These are phyloP conservation scores for Zaprionus davidi DNA, from an alignment of 1,140 invertebrate genomes.

Conservation along the genomic window DNA sequence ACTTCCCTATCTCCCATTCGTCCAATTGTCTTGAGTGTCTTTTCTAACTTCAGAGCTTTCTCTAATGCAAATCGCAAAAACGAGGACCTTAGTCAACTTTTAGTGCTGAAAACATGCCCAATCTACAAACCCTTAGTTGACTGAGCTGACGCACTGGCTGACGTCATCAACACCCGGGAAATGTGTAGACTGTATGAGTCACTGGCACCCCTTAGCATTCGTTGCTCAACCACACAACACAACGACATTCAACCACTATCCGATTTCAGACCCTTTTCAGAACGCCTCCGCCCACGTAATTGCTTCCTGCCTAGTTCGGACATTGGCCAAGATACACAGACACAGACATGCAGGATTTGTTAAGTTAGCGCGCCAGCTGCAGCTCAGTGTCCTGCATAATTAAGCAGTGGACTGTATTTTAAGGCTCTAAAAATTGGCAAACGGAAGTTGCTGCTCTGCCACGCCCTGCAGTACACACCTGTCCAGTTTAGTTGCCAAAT, in stretches of 20 bases:
- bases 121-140: not conserved
- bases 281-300: constrained; percentile 69
- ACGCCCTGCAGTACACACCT: constrained; percentile 66
- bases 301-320: constrained; percentile 77
- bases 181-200: constrained; percentile 61
- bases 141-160: constrained; percentile 38
- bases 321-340: constrained; percentile 42
- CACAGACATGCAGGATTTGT: constrained; percentile 7
- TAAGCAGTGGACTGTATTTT: constrained; percentile 69
- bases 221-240: constrained; percentile 12
- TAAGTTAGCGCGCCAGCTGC: not conserved
- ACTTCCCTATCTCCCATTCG: constrained; percentile 5
- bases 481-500: constrained; percentile 56
- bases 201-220: constrained; percentile 44
- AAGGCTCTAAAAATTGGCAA: constrained; percentile 71
- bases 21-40: constrained; percentile 37
- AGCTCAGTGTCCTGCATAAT: constrained; percentile 64
- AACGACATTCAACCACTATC: constrained; percentile 61
- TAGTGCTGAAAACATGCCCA: constrained; percentile 45
- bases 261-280: constrained; percentile 66
- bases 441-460: constrained; percentile 59
- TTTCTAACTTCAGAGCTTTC: constrained; percentile 40
- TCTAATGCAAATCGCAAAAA: constrained; percentile 52
- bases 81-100: constrained; percentile 35
- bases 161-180: constrained; percentile 67